Evolutionary conservation across 2,888 invertebrate genomes (phyloP), one percentile per base, ranked within the genome.

Genomic region (Myopa tessellatipennis): DNA sequence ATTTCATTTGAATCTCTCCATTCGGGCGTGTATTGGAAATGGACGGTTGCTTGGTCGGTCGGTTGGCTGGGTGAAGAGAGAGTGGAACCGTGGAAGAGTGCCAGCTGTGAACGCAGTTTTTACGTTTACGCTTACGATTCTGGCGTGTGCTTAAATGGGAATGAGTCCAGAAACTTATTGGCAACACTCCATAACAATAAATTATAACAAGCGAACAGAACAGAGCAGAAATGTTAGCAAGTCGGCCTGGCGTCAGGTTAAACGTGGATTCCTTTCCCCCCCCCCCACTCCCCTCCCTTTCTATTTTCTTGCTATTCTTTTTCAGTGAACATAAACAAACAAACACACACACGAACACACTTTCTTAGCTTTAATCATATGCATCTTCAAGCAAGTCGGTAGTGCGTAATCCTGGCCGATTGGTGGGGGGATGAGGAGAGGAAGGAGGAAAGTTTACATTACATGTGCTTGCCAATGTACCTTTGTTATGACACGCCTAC

Each of bases 171-270:
- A 83, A 86, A 85, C 84, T 87, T 87, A 87, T 87, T 87, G 87
- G 87, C 87, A 87, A 84, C 86, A 87, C 87, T 87, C 87, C 87
- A 87, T 87, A 86, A 84, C 84, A 87, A 86, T 87, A 87, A 87
- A 87, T 87, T 87, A 86, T 45, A 65, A 34, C 40, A 34, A 26
- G 52, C 40, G 36, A 72, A 18, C 55, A 58, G 63, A 73, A 50
- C 10, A 4, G 65, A 65, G 16, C 34, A 65, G 38, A 36, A 65
- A 16, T 16, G 65, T 38, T 14, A 36, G 65, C 14, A 34, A 65
- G 65, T 34, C 65, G 65, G 34, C 18, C 3, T 16, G 65, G 65
- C 65, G 65, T 65, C 65, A 18, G 16, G 16, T 38, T 65, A 65
- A 65, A 14, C 55, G 16, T 14, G 10, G 14, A 1, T 50, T 14